Evolutionary conservation across 2,888 invertebrate species (phyloP).

Genomic region (Parnassius smintheus): DNA sequence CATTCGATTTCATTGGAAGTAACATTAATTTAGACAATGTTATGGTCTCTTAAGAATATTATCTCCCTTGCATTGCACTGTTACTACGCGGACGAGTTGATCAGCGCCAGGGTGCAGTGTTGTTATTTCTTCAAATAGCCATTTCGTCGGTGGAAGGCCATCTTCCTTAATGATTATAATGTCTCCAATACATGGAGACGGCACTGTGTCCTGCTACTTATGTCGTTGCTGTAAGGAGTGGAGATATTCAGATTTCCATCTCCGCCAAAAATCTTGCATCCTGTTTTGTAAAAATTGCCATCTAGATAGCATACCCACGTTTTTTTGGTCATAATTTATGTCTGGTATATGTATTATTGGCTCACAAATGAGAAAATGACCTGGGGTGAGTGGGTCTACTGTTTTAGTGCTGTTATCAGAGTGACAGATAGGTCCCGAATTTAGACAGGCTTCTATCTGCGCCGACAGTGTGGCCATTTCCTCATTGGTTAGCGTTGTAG

Average conservation of each 20-base stretch:
- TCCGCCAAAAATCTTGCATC: constrained; percentile 36
- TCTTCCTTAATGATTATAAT: constrained; percentile 32
- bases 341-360: too few species aligned
- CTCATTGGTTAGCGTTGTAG: constrained; percentile 3
- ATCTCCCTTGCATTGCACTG: constrained; percentile 32
- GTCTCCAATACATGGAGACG: constrained; percentile 30
- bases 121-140: constrained; percentile 31
- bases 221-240: constrained; percentile 31
- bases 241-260: constrained; percentile 37
- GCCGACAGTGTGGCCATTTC: constrained; percentile 1
- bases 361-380: not conserved
- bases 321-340: too few species aligned
- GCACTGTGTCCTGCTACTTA: constrained; percentile 32
- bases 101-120: constrained; percentile 10
- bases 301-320: constrained; percentile 12
- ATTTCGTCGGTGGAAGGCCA: constrained; percentile 31
- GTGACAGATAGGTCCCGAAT: not conserved
- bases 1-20: too few species aligned
- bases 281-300: constrained; percentile 37
- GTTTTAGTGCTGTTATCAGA: not conserved
- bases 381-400: not conserved
- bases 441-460: constrained; percentile 1
- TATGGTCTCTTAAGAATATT: constrained; percentile 32
- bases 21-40: too few species aligned
- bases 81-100: constrained; percentile 33